phyloP scores from a whole-genome alignment of 1,140 invertebrate species.

The Trachelipus rathkii region DNA sequence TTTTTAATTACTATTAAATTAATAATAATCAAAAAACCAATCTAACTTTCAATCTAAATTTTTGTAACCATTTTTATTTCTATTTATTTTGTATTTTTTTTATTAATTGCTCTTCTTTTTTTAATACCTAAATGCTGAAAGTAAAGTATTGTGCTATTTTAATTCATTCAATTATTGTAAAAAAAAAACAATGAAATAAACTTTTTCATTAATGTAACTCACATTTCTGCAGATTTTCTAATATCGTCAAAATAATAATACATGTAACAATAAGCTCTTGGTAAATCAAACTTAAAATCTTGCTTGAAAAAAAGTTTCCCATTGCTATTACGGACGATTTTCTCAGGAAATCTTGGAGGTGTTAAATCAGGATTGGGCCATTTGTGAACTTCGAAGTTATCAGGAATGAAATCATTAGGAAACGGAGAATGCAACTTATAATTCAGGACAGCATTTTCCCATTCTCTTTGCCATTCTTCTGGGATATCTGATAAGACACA shows the following conservation, averaged over 20 bases:
- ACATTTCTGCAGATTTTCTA: constrained; percentile 73
- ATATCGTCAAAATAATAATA: constrained; percentile 63
- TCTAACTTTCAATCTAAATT: too few species aligned
- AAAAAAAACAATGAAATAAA: too few species aligned
- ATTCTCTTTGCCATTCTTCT: constrained; percentile 49
- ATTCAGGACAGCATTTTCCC: constrained; percentile 46
- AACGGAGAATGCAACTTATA: constrained; percentile 61
- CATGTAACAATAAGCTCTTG: constrained; percentile 45
- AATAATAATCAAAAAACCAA: too few species aligned
- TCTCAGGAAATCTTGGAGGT: constrained; percentile 58
- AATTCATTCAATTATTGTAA: too few species aligned
- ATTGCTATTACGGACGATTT: constrained; percentile 58
- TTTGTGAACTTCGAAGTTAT: constrained; percentile 67
- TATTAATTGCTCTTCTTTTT: too few species aligned
- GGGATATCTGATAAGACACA: constrained; percentile 50
- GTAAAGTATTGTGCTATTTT: too few species aligned
- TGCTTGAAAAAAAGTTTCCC: constrained; percentile 37
- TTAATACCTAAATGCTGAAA: too few species aligned
- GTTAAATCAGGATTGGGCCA: constrained; percentile 44
- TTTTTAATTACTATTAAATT: too few species aligned
- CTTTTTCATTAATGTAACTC: too few species aligned
- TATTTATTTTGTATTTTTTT: too few species aligned
- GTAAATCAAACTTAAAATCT: constrained; percentile 29
- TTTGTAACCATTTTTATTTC: too few species aligned
- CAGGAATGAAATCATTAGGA: constrained; percentile 76